Evolutionary conservation across 2,113 vertebrate genomes (phyloP).

Genomic region (Cyprinodon brontotheroides): DNA sequence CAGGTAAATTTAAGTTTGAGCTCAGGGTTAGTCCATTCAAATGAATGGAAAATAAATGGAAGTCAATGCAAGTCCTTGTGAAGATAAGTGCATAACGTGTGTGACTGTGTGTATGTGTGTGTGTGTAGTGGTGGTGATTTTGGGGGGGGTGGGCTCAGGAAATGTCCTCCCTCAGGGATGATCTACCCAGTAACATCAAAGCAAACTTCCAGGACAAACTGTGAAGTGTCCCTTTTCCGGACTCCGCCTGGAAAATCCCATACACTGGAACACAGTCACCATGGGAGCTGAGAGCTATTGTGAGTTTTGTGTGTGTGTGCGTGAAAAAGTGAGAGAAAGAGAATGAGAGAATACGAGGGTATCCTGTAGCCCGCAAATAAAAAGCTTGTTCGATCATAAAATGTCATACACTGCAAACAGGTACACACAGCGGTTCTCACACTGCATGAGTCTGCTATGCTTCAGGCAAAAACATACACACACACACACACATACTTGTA

Average conservation of each 20-base stretch:
- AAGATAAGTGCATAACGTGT: not conserved
- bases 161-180: constrained; percentile 47
- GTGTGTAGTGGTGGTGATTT: constrained; percentile 12
- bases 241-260: constrained; percentile 70
- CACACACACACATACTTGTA: constrained; percentile 30
- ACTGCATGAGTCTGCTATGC: not conserved
- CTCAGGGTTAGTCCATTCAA: too few species aligned
- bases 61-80: not conserved
- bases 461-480: constrained; percentile 7
- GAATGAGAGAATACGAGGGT: constrained; percentile 3
- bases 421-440: not conserved
- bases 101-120: not conserved
- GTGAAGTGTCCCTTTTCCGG: constrained; percentile 61
- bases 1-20: too few species aligned
- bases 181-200: constrained; percentile 68
- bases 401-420: constrained; percentile 20
- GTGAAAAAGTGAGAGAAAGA: constrained; percentile 8
- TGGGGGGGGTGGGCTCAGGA: constrained; percentile 45
- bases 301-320: constrained; percentile 36
- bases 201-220: constrained; percentile 65
- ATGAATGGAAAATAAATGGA: too few species aligned
- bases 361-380: constrained; percentile 58
- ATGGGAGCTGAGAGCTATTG: constrained; percentile 53
- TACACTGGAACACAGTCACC: constrained; percentile 63
- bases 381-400: constrained; percentile 38